Conservation (phyloP, 2,113 vertebrate species). For the Eurypyga helias region DNA sequence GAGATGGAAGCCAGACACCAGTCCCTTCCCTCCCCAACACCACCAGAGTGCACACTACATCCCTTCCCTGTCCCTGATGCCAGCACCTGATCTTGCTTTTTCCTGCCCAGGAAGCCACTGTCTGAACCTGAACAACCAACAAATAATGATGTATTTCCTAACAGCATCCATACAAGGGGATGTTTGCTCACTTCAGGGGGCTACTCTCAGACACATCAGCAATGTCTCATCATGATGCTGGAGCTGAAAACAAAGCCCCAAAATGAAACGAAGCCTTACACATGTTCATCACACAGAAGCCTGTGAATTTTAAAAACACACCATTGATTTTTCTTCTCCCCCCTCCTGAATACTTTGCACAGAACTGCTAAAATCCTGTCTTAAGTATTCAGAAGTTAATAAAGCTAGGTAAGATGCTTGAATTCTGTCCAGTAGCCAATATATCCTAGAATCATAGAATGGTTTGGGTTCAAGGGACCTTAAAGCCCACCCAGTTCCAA, state of each 20-base stretch:
- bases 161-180: background rate
- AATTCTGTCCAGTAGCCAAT: background rate
- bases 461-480: too few relatives aligned
- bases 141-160: background rate
- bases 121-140: background rate
- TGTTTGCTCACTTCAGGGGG: background rate
- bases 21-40: background rate
- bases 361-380: background rate
- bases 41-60: background rate
- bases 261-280: background rate
- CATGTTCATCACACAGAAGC: background rate
- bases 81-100: background rate
- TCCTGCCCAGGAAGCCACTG: background rate
- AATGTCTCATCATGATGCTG: background rate
- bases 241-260: background rate
- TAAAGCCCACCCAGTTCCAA: too few relatives aligned
- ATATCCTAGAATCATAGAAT: too few relatives aligned
- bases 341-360: background rate
- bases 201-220: background rate
- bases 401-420: background rate
- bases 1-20: background rate
- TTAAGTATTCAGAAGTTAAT: background rate
- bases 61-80: background rate
- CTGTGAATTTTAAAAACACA: background rate
- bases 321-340: background rate